Percentiles rank a stretch among this genome's conserved stretches.
Conservation (phyloP, 2,888 invertebrate genomes). For the Galeruca laticollis region DNA sequence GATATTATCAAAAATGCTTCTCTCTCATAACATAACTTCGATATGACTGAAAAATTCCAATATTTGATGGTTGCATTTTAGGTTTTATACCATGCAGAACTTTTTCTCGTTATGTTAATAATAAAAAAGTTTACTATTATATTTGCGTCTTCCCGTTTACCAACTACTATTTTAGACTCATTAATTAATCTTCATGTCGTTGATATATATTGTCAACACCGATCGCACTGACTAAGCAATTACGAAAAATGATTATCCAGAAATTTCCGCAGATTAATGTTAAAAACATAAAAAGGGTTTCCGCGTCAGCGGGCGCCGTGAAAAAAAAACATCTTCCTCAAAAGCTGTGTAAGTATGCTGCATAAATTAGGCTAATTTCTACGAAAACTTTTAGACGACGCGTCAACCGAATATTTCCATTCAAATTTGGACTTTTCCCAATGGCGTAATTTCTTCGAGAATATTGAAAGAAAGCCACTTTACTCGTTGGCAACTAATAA, state of each 20-base stretch:
- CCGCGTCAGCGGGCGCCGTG: neutral
- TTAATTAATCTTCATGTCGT: neutral
- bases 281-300: neutral
- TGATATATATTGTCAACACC: neutral
- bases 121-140: too few species aligned
- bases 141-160: too few species aligned
- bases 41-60: too few species aligned
- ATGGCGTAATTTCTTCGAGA: constrained; percentile 34
- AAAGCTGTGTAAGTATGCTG: constrained; percentile 4
- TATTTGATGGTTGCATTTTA: too few species aligned
- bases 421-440: constrained; percentile 37
- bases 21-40: too few species aligned
- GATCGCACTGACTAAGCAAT: neutral
- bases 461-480: constrained; percentile 47
- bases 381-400: constrained; percentile 20
- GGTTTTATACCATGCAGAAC: too few species aligned
- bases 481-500: constrained; percentile 36
- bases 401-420: constrained; percentile 33
- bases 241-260: neutral
- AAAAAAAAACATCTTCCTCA: neutral
- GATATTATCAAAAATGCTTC: too few species aligned
- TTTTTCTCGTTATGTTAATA: too few species aligned
- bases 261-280: neutral
- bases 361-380: constrained; percentile 17
- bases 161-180: too few species aligned